Percentiles rank a stretch among this genome's conserved stretches.
These are phyloP conservation scores for Hirudinaria manillensis DNA, from an alignment of 2,888 invertebrate species.

Conservation along the genomic window DNA sequence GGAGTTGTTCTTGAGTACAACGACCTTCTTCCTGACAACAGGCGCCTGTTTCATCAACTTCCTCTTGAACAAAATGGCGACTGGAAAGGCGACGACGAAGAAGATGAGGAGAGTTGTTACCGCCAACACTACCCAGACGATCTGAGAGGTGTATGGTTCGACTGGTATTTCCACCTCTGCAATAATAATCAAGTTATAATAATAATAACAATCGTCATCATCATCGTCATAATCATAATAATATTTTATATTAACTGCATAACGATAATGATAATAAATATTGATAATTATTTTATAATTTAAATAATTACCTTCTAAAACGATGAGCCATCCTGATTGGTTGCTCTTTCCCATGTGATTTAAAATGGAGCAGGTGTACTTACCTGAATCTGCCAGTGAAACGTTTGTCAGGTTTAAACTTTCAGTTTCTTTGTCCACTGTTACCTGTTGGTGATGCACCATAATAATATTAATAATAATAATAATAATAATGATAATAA, in stretches of 20 bases:
- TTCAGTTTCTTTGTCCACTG: constrained; percentile 11
- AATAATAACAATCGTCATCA: too few relatives aligned
- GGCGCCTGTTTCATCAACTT: neutral
- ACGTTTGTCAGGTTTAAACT: constrained; percentile 17
- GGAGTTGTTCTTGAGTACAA: constrained; percentile 22
- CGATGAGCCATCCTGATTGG: constrained; percentile 24
- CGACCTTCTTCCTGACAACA: constrained; percentile 20
- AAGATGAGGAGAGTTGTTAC: constrained; percentile 16
- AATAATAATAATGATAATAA: neutral
- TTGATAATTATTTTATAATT: neutral
- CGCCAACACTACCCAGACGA: neutral
- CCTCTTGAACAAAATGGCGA: neutral
- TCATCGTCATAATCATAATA: too few relatives aligned
- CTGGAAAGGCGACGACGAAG: neutral
- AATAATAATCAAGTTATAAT: too few relatives aligned
- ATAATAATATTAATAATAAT: too few relatives aligned
- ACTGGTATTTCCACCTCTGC: neutral
- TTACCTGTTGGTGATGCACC: neutral
- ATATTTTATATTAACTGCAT: too few relatives aligned
- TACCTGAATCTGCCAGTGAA: constrained; percentile 25
- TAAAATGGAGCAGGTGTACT: constrained; percentile 25
- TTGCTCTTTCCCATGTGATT: constrained; percentile 13
- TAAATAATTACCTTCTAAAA: constrained; percentile 4
- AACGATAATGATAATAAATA: too few relatives aligned
- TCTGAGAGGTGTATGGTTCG: neutral